phyloP scores from a whole-genome alignment of 2,888 invertebrate genomes.

The Epistrophe eligans region DNA sequence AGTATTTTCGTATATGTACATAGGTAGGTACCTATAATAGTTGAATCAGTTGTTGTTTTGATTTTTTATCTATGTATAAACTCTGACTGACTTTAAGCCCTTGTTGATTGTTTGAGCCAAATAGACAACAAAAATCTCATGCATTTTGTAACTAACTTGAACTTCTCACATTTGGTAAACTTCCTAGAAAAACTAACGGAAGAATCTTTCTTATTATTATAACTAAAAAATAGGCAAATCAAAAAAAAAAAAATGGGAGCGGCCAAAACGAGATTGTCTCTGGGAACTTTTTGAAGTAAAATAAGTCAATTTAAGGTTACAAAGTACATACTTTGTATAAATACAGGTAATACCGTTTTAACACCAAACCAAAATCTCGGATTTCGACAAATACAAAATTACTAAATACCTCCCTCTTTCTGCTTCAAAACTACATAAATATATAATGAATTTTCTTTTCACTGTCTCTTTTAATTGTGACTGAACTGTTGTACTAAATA shows the following conservation, averaged over 20 bases:
- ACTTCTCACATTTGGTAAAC: neutral
- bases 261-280: neutral
- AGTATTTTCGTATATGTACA: constrained; percentile 29
- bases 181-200: neutral
- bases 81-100: constrained; percentile 1
- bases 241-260: neutral
- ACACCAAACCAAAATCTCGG: too few species aligned
- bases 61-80: neutral
- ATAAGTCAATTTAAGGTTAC: too few species aligned
- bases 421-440: too few species aligned
- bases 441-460: too few species aligned
- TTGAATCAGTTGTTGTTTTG: constrained; percentile 15
- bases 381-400: too few species aligned
- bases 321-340: too few species aligned
- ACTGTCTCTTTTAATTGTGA: too few species aligned
- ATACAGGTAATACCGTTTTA: too few species aligned
- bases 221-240: neutral
- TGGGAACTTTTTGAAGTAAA: too few species aligned
- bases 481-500: too few species aligned
- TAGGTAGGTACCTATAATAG: constrained; percentile 43
- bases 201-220: neutral
- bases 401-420: too few species aligned
- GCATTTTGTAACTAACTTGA: neutral
- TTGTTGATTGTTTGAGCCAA: neutral
- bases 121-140: neutral